Evolutionary conservation across 2,888 invertebrate genomes (phyloP).

Genomic region (Rotaria magnacalcarata): DNA sequence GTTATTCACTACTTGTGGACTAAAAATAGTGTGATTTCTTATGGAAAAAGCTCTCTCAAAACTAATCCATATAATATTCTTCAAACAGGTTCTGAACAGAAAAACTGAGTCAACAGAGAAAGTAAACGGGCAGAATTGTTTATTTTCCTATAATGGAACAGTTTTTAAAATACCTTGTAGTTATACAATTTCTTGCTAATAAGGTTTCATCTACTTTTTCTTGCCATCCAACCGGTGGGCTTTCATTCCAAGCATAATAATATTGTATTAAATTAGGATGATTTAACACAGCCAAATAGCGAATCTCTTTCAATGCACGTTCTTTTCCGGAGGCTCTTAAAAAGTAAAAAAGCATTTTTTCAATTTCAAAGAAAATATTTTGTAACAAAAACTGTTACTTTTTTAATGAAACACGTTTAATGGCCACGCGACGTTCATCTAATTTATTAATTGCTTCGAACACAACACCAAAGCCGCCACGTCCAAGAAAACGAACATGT

Average conservation of each 20-base stretch:
- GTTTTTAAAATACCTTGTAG: neutral
- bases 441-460: slow-evolving; percentile 71
- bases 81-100: no score
- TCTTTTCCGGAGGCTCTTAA: neutral
- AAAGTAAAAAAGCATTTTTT: neutral
- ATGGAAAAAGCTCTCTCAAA: no score
- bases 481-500: slow-evolving; percentile 58
- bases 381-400: slow-evolving; percentile 52
- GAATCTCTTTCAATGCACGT: neutral
- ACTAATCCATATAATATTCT: no score
- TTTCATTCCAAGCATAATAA: slow-evolving; percentile 38
- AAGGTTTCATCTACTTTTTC: slow-evolving; percentile 4
- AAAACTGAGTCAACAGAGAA: no score
- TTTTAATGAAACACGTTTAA: slow-evolving; percentile 84
- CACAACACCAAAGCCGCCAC: slow-evolving; percentile 82
- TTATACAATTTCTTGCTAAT: neutral
- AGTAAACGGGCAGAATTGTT: no score
- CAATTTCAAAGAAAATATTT: no score
- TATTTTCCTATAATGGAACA: no score
- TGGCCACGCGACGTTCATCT: slow-evolving; percentile 86
- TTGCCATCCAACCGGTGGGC: slow-evolving; percentile 1
- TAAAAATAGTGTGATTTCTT: no score
- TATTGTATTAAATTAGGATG: slow-evolving; percentile 37
- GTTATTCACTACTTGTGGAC: no score
- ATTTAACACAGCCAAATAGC: slow-evolving; percentile 32